Percentiles rank a stretch among this genome's conserved stretches.
phyloP scores from a whole-genome alignment of 2,888 invertebrate species.

The Athalia rosae region DNA sequence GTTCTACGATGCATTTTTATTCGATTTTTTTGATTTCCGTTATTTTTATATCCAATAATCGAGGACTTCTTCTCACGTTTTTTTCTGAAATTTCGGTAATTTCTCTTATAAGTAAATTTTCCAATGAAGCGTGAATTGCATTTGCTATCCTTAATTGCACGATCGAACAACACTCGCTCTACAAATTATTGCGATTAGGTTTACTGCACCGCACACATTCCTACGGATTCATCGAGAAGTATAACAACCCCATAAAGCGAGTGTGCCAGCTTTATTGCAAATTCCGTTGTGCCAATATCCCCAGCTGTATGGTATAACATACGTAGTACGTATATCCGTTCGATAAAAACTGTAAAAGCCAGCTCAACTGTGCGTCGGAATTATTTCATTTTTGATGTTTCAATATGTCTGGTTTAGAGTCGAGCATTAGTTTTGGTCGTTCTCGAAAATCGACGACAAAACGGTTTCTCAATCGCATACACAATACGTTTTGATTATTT shows the following conservation, averaged over 20 bases:
- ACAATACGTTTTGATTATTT: too few species aligned
- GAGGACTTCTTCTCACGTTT: not conserved
- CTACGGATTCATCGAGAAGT: constrained; percentile 20
- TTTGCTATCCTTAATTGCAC: too few species aligned
- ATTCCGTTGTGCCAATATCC: constrained; percentile 26
- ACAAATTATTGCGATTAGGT: constrained; percentile 53
- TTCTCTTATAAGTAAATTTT: not conserved
- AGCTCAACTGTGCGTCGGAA: not conserved
- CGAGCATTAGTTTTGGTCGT: too few species aligned
- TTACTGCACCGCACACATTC: constrained; percentile 6
- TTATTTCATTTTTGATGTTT: constrained; percentile 5
- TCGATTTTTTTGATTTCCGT: constrained; percentile 1
- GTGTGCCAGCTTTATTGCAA: constrained; percentile 17
- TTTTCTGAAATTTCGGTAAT: not conserved
- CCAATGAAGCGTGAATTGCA: too few species aligned
- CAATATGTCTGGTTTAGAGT: too few species aligned
- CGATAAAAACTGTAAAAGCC: constrained; percentile 18
- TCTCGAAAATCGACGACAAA: too few species aligned
- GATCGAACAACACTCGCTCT: constrained; percentile 48
- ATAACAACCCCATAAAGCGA: constrained; percentile 17
- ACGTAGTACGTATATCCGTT: constrained; percentile 1
- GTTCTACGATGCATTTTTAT: constrained; percentile 5
- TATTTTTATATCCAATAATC: not conserved
- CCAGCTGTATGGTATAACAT: not conserved
- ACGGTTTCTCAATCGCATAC: too few species aligned